Percentiles rank a stretch among this genome's conserved stretches.
Conservation (phyloP, 2,888 invertebrate species). For the Panorpa germanica region DNA sequence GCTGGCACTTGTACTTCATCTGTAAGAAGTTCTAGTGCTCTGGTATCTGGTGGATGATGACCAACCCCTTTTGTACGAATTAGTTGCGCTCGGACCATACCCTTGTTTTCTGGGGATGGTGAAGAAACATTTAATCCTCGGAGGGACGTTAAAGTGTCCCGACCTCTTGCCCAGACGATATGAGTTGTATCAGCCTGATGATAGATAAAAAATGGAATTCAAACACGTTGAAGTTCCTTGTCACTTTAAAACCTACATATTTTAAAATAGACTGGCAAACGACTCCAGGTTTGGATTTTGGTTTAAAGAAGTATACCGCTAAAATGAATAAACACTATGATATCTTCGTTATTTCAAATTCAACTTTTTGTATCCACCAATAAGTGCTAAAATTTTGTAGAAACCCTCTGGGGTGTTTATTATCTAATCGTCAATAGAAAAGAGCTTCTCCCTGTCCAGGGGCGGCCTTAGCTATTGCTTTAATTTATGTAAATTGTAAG, state of each 20-base stretch:
- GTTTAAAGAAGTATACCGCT: constrained; percentile 1
- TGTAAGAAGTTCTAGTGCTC: constrained; percentile 38
- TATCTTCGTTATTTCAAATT: too few relatives aligned
- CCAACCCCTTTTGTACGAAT: too few relatives aligned
- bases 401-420: too few relatives aligned
- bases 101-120: constrained; percentile 33
- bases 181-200: constrained; percentile 75
- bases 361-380: too few relatives aligned
- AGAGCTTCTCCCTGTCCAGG: background rate
- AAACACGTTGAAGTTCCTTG: constrained; percentile 2
- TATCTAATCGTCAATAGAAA: background rate
- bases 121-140: constrained; percentile 42
- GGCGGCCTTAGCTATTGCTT: background rate
- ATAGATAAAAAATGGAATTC: constrained; percentile 8
- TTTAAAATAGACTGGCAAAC: too few relatives aligned
- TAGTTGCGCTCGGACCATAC: constrained; percentile 63
- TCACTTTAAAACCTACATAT: too few relatives aligned
- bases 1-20: constrained; percentile 55
- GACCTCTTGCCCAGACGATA: constrained; percentile 65
- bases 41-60: constrained; percentile 23
- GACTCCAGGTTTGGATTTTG: too few relatives aligned
- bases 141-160: constrained; percentile 48
- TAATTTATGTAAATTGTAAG: too few relatives aligned
- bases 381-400: too few relatives aligned
- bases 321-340: constrained; percentile 5